Base-by-base conservation (phyloP, 2,888 invertebrate genomes). In the Sesamia inferens region DNA sequence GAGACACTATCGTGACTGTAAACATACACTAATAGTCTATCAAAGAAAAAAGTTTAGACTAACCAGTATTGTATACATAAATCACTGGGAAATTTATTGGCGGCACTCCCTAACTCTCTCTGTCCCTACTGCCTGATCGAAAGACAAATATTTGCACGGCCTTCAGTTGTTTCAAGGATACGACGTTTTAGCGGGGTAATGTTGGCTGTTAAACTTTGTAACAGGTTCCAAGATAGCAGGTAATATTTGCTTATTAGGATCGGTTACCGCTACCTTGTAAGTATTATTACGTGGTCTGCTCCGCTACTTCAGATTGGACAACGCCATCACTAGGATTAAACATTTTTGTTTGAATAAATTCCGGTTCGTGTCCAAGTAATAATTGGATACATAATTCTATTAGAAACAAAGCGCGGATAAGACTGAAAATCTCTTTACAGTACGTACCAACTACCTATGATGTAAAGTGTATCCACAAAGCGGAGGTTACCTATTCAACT, bases 121-220 rank as follows among this genome's bases (percentile, higher is more conserved):
- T 0, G 14, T 58, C 24, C n/a, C 11, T 44, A 44, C 13, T n/a
- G 14, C 14, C 48, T 7, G 51, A 58, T 51, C n/a, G 13, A 39
- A 57, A 24, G 58, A 71, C 65, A 72, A 79, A 82, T 73, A 83
- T 79, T 79, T 73, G 58, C 74, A 79, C 61, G 57, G 24, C 74
- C 79, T 66, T 73, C 62, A 54, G 13, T 61, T 62, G 68, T 73
- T 72, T 69, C 54, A 64, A 66, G 74, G 58, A 72, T 68, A 66
- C 16, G n/a, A 58, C 24, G 51, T 71, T 81, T 62, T n/a, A 55
- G 39, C 19, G 24, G n/a, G 24, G 31, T 31, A 22, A 31, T n/a
- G 54, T 67, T 44, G 44, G 39, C 11, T 39, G 47, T 31, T 47
- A 58, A 54, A 63, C 7, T 47, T 67, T 31, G 31, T 22, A 71